phyloP scores from a whole-genome alignment of 2,888 invertebrate species.

The Clistopyga incitator region DNA sequence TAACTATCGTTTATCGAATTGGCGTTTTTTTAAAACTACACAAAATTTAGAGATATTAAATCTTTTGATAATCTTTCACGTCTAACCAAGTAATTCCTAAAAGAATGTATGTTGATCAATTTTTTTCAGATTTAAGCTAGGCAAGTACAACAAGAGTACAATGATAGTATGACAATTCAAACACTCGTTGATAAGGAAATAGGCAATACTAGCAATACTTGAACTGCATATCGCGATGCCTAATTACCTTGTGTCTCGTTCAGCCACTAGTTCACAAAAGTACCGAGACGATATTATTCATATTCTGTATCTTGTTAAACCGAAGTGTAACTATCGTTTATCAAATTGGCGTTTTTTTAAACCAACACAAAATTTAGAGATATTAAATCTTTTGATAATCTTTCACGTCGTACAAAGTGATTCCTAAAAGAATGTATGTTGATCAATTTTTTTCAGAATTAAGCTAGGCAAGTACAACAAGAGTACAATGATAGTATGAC shows the following conservation, averaged over 20 bases:
- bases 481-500: background rate
- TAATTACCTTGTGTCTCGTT: background rate
- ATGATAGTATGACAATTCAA: no score
- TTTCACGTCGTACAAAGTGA: background rate
- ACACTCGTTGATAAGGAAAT: background rate
- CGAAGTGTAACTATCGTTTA: conserved; percentile 26
- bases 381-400: background rate
- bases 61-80: background rate
- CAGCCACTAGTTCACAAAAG: no score
- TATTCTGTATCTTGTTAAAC: conserved; percentile 56
- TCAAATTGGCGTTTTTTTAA: background rate
- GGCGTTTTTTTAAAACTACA: background rate
- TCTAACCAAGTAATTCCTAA: background rate
- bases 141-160: background rate
- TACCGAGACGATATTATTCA: no score
- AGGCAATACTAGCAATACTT: background rate
- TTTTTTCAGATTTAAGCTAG: background rate
- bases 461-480: background rate
- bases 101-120: background rate
- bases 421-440: background rate
- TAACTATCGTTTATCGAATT: conserved; percentile 30
- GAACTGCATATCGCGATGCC: background rate
- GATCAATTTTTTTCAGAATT: background rate
- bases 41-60: no score
- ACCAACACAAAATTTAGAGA: no score